These are phyloP conservation scores for Plutella xylostella DNA, from an alignment of 2,888 invertebrate genomes.

Conservation along the genomic window DNA sequence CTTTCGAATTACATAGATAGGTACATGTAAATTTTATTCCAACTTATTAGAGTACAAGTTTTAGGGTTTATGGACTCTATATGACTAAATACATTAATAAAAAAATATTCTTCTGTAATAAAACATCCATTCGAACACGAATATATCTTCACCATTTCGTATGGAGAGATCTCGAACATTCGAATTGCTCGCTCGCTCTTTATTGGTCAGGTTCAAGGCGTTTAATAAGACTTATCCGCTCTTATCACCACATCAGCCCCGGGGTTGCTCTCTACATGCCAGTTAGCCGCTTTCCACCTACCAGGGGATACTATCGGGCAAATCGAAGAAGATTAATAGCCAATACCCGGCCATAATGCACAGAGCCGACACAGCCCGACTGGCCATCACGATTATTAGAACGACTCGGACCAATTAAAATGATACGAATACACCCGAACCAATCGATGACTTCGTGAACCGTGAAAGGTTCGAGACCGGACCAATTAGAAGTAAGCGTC, in stretches of 20 bases:
- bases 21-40: too few species aligned
- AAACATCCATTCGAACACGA: background rate
- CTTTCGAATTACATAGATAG: too few species aligned
- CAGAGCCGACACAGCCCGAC: background rate
- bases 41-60: too few species aligned
- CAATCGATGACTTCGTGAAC: background rate
- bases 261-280: slow-evolving; percentile 25
- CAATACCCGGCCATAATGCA: background rate
- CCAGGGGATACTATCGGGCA: slow-evolving; percentile 32
- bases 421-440: background rate
- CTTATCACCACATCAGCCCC: slow-evolving; percentile 20
- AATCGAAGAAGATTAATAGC: slow-evolving; percentile 43
- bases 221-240: slow-evolving; percentile 23
- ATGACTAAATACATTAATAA: too few species aligned
- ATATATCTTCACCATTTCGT: too few species aligned
- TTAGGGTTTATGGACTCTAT: too few species aligned
- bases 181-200: background rate
- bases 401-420: background rate
- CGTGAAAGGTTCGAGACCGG: background rate
- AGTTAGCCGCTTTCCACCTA: slow-evolving; percentile 31
- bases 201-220: background rate
- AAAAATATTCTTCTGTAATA: too few species aligned
- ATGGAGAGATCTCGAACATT: background rate
- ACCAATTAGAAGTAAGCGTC: background rate
- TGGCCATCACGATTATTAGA: too few species aligned